Evolutionary conservation across 2,113 vertebrate genomes (phyloP).

Genomic region (cat (Felis catus)): DNA sequence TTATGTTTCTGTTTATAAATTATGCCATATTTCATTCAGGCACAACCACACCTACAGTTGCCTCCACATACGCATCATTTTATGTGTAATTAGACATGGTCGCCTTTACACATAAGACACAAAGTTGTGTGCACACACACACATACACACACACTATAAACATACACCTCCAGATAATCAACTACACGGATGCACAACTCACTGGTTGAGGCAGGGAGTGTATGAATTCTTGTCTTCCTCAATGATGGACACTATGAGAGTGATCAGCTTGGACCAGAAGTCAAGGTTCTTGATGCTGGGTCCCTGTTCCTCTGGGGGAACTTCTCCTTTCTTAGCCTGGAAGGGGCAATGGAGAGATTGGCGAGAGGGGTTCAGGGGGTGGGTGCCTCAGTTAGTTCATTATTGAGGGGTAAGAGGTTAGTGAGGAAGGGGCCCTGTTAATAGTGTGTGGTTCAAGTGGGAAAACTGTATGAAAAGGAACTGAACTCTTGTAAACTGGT

Average conservation of each 20-base stretch:
- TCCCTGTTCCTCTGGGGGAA: slow-evolving; percentile 97
- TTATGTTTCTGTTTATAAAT: not conserved
- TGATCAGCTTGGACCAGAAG: slow-evolving; percentile 99
- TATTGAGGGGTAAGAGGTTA: not conserved
- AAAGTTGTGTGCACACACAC: not conserved
- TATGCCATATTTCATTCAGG: not conserved
- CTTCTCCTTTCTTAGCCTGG: slow-evolving; percentile 94
- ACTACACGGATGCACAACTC: slow-evolving; percentile 67
- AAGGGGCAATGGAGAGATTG: not conserved
- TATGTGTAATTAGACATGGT: not conserved
- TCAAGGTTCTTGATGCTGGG: slow-evolving; percentile 99
- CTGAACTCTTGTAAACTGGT: not conserved
- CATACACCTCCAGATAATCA: not conserved
- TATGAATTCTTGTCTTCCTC: slow-evolving; percentile 99
- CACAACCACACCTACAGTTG: not conserved
- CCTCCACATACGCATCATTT: not conserved
- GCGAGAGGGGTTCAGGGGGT: not conserved
- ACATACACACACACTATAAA: not conserved
- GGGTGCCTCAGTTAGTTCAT: not conserved
- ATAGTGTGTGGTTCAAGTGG: not conserved
- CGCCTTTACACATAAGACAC: not conserved
- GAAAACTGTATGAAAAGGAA: not conserved
- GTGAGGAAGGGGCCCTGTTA: not conserved
- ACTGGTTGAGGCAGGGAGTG: slow-evolving; percentile 99
- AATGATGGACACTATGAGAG: slow-evolving; percentile 98